Evolutionary conservation across 2,888 invertebrate genomes (phyloP).

Genomic region (Exephanes ischioxanthus): DNA sequence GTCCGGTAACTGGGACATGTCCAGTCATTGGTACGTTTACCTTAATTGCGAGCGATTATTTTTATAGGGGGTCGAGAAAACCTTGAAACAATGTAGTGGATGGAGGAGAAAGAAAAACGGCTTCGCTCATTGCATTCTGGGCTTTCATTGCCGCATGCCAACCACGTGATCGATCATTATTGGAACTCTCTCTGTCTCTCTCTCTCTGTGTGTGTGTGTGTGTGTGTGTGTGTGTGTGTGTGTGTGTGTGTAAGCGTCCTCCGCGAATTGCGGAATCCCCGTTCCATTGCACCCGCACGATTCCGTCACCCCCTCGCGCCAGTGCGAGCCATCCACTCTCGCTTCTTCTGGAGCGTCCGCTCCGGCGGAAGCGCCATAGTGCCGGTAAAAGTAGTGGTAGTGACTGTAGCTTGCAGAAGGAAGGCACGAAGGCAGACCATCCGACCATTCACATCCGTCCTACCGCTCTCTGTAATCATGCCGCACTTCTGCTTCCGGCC

Average conservation of each 20-base stretch:
- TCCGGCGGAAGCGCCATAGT: conserved; percentile 13
- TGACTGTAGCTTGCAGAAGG: conserved; percentile 38
- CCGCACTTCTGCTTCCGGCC: conserved; percentile 74
- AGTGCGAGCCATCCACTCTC: conserved; percentile 33
- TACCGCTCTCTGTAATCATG: conserved; percentile 75
- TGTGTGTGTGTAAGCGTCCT: conserved; percentile 45
- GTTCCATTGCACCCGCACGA: conserved; percentile 42
- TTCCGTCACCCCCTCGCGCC: conserved; percentile 59
- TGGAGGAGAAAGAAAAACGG: conserved; percentile 24
- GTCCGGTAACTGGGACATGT: too few species aligned
- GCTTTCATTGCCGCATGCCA: conserved; percentile 51
- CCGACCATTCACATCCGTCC: conserved; percentile 55
- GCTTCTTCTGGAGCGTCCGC: conserved; percentile 56
- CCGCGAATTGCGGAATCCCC: conserved; percentile 43
- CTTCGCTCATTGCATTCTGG: conserved; percentile 50
- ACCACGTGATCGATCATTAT: conserved; percentile 80
- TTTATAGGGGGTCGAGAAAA: neutral
- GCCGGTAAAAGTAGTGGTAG: conserved; percentile 1
- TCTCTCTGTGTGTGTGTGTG: too few species aligned
- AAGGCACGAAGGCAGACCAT: conserved; percentile 43
- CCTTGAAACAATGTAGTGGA: conserved; percentile 3
- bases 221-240: conserved; percentile 8
- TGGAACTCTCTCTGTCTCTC: conserved; percentile 71
- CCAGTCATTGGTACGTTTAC: too few species aligned
- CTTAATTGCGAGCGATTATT: neutral